Conservation (phyloP, 1,140 invertebrate genomes). For the Drosophila trapezifrons region DNA sequence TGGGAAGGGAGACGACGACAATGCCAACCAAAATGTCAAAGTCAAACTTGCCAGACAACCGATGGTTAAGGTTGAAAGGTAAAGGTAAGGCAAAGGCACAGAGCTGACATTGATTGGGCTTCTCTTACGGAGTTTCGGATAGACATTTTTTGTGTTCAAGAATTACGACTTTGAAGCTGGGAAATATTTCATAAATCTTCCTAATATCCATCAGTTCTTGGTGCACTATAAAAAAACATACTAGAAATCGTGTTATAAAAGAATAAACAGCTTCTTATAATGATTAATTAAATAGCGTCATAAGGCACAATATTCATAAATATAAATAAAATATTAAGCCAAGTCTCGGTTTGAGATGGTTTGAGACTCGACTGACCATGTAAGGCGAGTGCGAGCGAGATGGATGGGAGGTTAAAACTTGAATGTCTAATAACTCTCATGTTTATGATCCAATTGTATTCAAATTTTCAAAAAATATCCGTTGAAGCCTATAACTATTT, state of each 20-base stretch:
- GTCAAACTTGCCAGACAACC: conserved; percentile 57
- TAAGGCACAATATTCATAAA: too few species aligned
- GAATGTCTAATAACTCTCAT: too few species aligned
- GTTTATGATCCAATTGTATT: too few species aligned
- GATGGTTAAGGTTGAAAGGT: conserved; percentile 35
- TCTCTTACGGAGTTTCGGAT: conserved; percentile 2
- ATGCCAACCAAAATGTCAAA: conserved; percentile 70
- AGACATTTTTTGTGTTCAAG: conserved; percentile 29
- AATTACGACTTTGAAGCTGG: conserved; percentile 58
- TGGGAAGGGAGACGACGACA: conserved; percentile 33
- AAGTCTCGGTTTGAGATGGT: too few species aligned
- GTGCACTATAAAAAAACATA: conserved; percentile 2
- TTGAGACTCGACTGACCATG: too few species aligned
- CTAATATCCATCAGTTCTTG: conserved; percentile 43
- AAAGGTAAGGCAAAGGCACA: conserved; percentile 17
- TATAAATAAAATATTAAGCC: too few species aligned
- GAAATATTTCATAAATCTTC: conserved; percentile 48
- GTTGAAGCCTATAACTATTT: too few species aligned
- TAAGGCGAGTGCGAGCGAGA: too few species aligned
- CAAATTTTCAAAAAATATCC: too few species aligned
- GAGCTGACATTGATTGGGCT: conserved; percentile 62
- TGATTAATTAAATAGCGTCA: too few species aligned
- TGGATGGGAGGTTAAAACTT: too few species aligned
- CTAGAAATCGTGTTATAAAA: neutral
- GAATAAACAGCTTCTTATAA: too few species aligned